Evolutionary conservation across 2,797 vertebrate species (phyloP).

Genomic region (Rhynchotus rufescens): DNA sequence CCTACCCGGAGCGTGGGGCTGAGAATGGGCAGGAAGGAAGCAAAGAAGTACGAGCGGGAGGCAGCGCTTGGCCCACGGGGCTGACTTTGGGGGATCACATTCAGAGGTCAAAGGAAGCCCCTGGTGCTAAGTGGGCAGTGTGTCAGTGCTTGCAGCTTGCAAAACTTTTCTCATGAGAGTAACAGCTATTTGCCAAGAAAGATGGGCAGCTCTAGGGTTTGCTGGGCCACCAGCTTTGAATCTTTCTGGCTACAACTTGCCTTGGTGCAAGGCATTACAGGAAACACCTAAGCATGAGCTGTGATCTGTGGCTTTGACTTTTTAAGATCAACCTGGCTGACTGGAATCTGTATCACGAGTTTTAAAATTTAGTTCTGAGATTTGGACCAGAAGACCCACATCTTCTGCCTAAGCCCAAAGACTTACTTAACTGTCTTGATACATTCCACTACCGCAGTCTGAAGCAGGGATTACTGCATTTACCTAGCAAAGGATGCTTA

Average conservation of each 20-base stretch:
- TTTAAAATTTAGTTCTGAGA: neutral
- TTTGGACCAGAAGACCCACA: neutral
- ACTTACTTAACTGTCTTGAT: neutral
- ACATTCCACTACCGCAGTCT: neutral
- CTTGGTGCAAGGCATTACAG: neutral
- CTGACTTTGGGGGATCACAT: neutral
- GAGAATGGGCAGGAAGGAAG: neutral
- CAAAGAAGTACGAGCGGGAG: neutral
- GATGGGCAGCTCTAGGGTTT: neutral
- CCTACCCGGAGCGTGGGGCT: neutral
- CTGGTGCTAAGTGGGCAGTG: neutral
- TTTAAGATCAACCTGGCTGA: neutral
- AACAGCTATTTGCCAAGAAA: neutral
- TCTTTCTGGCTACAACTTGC: neutral
- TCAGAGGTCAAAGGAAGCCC: neutral
- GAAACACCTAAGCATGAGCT: neutral
- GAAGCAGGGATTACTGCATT: neutral
- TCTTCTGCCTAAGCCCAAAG: neutral
- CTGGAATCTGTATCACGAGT: neutral
- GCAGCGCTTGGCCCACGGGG: neutral
- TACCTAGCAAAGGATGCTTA: neutral
- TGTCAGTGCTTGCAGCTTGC: neutral
- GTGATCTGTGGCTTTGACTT: neutral
- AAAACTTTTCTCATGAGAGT: neutral
- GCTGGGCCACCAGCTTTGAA: neutral